Evolutionary conservation across 2,797 vertebrate species (phyloP).

Genomic region (Apogon hyalosoma): DNA sequence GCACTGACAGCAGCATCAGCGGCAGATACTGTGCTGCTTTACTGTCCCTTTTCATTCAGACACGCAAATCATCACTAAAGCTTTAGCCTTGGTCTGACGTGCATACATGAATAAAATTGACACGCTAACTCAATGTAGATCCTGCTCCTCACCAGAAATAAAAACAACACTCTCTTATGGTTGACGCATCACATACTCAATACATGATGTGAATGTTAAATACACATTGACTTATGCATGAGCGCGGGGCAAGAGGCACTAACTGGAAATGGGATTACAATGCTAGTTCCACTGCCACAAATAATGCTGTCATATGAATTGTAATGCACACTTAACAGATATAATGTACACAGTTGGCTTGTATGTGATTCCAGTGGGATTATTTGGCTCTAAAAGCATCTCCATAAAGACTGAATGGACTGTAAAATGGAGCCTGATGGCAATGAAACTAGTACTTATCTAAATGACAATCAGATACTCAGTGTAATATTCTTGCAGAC

Average conservation of each 20-base stretch:
- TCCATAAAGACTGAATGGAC: slow-evolving; percentile 55
- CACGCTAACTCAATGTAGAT: slow-evolving; percentile 65
- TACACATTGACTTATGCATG: slow-evolving; percentile 75
- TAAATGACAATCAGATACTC: slow-evolving; percentile 53
- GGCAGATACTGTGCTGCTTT: slow-evolving; percentile 41
- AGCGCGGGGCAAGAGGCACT: slow-evolving; percentile 66
- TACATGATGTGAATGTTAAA: slow-evolving; percentile 80
- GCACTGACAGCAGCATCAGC: slow-evolving; percentile 27
- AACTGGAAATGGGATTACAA: slow-evolving; percentile 76
- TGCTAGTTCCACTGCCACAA: slow-evolving; percentile 53
- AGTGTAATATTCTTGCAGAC: slow-evolving; percentile 22
- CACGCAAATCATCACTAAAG: slow-evolving; percentile 55
- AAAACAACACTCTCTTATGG: slow-evolving; percentile 74
- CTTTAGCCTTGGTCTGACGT: slow-evolving; percentile 61
- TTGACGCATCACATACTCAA: slow-evolving; percentile 53
- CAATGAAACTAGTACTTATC: slow-evolving; percentile 51
- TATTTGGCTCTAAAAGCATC: slow-evolving; percentile 61
- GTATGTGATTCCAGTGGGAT: slow-evolving; percentile 57
- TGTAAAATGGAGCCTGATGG: slow-evolving; percentile 56
- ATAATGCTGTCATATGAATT: slow-evolving; percentile 70
- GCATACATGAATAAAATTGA: slow-evolving; percentile 78
- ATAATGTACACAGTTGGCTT: slow-evolving; percentile 54
- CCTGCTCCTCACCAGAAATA: slow-evolving; percentile 61
- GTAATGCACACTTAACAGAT: slow-evolving; percentile 65
- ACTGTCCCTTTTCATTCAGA: slow-evolving; percentile 65